Conservation (phyloP, 2,113 vertebrate species). For the Pteruthius melanotis region DNA sequence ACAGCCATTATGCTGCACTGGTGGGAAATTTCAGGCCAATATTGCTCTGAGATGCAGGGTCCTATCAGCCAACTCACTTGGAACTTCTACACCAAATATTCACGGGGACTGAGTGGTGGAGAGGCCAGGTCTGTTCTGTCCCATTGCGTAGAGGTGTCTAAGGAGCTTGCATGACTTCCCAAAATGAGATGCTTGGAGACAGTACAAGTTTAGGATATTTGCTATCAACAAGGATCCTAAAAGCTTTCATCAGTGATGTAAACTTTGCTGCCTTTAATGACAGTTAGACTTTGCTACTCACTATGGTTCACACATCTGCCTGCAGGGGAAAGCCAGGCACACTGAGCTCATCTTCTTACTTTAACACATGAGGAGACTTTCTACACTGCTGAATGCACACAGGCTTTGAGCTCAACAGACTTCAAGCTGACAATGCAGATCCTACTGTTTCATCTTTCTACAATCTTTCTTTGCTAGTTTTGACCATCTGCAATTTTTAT, state of each 20-base stretch:
- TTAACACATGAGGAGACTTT: background rate
- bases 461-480: background rate
- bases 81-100: background rate
- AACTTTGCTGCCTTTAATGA: background rate
- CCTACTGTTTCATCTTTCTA: background rate
- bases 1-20: background rate
- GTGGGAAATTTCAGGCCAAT: background rate
- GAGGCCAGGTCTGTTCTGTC: background rate
- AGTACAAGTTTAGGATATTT: background rate
- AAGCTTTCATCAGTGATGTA: background rate
- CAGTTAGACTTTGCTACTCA: background rate
- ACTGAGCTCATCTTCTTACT: background rate
- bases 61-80: background rate
- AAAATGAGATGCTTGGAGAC: background rate
- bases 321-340: background rate
- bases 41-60: rapidly evolving
- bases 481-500: background rate
- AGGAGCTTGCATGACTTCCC: rapidly evolving
- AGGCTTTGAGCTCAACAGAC: background rate
- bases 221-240: background rate
- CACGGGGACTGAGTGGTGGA: too few relatives aligned
- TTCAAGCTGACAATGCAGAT: background rate
- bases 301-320: background rate
- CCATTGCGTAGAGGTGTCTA: background rate
- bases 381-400: background rate